Evolutionary conservation across 2,888 invertebrate species (phyloP).

Genomic region (Trileptium ribeirensis): DNA sequence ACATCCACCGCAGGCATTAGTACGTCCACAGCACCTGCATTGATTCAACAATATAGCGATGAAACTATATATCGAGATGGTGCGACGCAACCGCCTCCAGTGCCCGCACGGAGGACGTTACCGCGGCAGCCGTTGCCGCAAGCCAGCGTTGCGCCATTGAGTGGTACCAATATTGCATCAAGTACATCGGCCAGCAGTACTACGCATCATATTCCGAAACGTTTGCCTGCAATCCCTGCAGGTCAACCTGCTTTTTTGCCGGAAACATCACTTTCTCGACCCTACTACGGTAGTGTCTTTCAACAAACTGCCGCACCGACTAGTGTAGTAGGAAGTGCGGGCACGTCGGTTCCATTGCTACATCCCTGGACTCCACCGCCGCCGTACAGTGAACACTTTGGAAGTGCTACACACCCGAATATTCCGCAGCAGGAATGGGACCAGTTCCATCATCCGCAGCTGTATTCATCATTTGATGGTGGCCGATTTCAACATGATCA

Average conservation of each 20-base stretch:
- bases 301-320: background rate
- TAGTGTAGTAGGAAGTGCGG: background rate
- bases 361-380: background rate
- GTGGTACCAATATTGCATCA: background rate
- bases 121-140: background rate
- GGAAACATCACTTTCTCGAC: background rate
- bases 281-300: background rate
- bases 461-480: too few species aligned
- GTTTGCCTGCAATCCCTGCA: background rate
- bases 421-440: too few species aligned
- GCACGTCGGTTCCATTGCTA: background rate
- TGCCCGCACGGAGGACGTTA: background rate
- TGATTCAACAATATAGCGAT: too few species aligned
- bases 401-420: too few species aligned
- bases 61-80: too few species aligned
- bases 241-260: background rate
- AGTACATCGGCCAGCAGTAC: background rate
- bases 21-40: too few species aligned
- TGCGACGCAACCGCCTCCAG: background rate
- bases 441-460: too few species aligned
- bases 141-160: background rate
- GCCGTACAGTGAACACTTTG: background rate
- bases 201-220: background rate
- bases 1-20: too few species aligned
- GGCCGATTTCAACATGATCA: too few species aligned